These are phyloP conservation scores for Cyprinodon diabolis DNA, from an alignment of 2,797 vertebrate genomes.

Conservation along the genomic window DNA sequence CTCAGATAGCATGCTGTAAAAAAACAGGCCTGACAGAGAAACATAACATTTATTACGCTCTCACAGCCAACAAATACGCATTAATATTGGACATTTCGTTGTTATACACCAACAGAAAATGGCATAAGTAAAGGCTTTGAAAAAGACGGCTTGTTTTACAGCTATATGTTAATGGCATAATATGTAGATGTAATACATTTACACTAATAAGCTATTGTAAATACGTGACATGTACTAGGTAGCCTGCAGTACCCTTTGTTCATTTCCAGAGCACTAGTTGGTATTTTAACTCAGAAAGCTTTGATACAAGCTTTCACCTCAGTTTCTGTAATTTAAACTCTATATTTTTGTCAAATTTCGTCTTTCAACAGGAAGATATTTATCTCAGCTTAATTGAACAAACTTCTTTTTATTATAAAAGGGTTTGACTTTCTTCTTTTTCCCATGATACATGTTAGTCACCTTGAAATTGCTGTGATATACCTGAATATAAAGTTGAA, in stretches of 20 bases:
- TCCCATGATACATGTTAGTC: conserved; percentile 26
- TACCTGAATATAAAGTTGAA: conserved; percentile 31
- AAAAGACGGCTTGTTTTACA: conserved; percentile 13
- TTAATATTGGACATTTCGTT: conserved; percentile 19
- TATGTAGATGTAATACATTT: conserved; percentile 28
- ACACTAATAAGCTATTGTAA: conserved; percentile 50
- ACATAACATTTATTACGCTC: conserved; percentile 20
- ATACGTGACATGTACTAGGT: conserved; percentile 30
- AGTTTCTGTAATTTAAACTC: conserved; percentile 36
- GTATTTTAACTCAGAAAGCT: conserved; percentile 45
- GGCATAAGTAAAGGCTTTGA: conserved; percentile 14
- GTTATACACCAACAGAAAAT: not conserved
- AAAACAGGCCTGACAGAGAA: conserved; percentile 59
- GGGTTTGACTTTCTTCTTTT: conserved; percentile 22
- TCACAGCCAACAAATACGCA: conserved; percentile 16
- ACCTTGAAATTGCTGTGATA: conserved; percentile 41
- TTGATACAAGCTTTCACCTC: conserved; percentile 34
- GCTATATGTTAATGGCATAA: conserved; percentile 18
- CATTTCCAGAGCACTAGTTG: conserved; percentile 30
- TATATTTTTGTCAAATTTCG: conserved; percentile 40
- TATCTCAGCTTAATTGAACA: conserved; percentile 13
- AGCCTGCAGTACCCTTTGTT: conserved; percentile 33
- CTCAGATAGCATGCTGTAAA: conserved; percentile 71
- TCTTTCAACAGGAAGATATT: conserved; percentile 14
- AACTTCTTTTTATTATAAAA: conserved; percentile 16